A percentile compares a stretch with the other conserved stretches of the same genome.
Conservation (phyloP, 2,113 vertebrate genomes). For the Tragelaphus strepsiceros region DNA sequence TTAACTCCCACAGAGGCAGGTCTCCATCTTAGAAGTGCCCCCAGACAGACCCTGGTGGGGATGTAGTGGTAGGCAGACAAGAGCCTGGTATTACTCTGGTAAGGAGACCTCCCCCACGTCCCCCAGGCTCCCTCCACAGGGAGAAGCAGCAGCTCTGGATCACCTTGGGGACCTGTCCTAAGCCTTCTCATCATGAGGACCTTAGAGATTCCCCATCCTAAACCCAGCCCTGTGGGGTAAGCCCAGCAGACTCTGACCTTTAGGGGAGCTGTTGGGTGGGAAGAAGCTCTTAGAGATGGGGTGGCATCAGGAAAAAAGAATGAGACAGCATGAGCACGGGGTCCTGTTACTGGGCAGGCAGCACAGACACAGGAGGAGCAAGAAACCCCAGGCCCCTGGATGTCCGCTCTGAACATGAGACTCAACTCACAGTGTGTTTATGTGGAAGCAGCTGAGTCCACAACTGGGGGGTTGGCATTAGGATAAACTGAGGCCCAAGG, state of each 20-base stretch:
- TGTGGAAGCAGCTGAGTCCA: no score
- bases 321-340: no score
- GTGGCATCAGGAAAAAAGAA: not conserved
- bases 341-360: not conserved
- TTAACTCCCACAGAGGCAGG: not conserved
- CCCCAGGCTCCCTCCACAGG: not conserved
- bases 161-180: not conserved
- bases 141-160: not conserved
- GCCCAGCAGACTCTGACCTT: not conserved
- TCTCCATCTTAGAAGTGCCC: not conserved
- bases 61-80: no score
- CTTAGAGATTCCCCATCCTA: no score
- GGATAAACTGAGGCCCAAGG: not conserved
- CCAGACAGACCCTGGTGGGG: not conserved
- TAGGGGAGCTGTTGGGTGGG: not conserved
- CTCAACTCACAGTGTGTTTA: not conserved
- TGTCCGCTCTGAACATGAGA: fast-evolving
- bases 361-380: not conserved
- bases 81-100: fast-evolving
- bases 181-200: not conserved
- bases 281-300: not conserved
- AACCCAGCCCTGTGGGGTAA: no score
- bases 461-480: not conserved
- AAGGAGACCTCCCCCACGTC: not conserved
- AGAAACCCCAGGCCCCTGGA: not conserved